phyloP scores from a whole-genome alignment of 92 coral and sea anemone genomes.

The Micromussa lordhowensis region DNA sequence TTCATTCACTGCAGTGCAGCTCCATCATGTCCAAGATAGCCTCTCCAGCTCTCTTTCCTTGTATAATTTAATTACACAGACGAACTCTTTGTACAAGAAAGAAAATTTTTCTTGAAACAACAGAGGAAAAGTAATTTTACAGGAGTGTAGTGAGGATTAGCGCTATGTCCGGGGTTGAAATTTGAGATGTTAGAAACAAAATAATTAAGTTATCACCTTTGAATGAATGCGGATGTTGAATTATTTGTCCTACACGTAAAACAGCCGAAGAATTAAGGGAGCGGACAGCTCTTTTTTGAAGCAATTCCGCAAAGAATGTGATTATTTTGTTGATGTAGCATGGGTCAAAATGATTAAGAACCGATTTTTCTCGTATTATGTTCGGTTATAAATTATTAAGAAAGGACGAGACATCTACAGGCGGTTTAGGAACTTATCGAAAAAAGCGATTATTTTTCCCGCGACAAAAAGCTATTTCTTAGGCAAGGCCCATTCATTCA shows the following conservation, averaged over 20 bases:
- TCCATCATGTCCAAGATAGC: no score
- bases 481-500: background rate
- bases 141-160: no score
- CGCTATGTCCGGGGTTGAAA: background rate
- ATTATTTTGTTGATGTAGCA: slow-evolving; percentile 11
- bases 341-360: background rate
- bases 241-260: background rate
- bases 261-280: background rate
- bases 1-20: no score
- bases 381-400: slow-evolving; percentile 22
- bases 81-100: no score
- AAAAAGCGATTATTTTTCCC: background rate
- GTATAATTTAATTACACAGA: no score
- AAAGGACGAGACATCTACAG: background rate
- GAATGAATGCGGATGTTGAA: background rate
- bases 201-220: background rate
- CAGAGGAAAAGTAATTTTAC: no score
- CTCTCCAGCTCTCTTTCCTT: no score
- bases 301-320: background rate
- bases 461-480: background rate
- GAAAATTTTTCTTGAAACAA: no score
- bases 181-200: background rate
- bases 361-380: slow-evolving; percentile 1
- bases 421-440: background rate
- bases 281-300: background rate